phyloP scores from a whole-genome alignment of 2,113 vertebrate species.

The Falcunculus frontatus region DNA sequence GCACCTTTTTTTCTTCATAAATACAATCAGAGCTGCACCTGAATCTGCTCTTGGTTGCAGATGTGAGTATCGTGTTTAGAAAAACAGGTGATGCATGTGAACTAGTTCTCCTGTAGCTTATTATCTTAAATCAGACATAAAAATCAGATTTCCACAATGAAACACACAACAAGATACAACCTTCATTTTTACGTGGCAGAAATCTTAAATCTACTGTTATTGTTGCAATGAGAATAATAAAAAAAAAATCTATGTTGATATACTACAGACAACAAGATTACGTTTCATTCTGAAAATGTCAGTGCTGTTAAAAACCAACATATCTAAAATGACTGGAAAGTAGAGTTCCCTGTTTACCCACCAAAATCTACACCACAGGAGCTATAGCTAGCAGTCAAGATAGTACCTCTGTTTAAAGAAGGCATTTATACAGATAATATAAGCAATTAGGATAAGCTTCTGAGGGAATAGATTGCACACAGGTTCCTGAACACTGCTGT shows the following conservation, averaged over 20 bases:
- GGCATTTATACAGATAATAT: background rate
- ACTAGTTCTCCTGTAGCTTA: background rate
- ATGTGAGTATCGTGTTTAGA: background rate
- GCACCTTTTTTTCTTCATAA: background rate
- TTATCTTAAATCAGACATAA: background rate
- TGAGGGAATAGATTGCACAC: background rate
- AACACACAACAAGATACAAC: background rate
- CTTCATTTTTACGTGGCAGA: background rate
- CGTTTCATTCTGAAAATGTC: background rate
- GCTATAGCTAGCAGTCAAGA: background rate
- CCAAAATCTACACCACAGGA: background rate
- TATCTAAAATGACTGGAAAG: background rate
- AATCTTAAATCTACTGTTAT: background rate
- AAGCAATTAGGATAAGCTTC: background rate
- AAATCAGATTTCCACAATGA: background rate
- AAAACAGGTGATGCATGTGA: background rate
- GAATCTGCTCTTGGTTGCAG: background rate
- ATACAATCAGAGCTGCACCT: background rate
- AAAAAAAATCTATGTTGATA: background rate
- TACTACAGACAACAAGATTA: background rate
- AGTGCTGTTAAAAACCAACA: background rate
- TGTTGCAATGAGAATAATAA: background rate
- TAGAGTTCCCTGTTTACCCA: background rate
- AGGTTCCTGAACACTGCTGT: background rate
- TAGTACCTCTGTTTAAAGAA: background rate